Conservation (phyloP, 2,113 vertebrate genomes). For the Acrocephalus arundinaceus region DNA sequence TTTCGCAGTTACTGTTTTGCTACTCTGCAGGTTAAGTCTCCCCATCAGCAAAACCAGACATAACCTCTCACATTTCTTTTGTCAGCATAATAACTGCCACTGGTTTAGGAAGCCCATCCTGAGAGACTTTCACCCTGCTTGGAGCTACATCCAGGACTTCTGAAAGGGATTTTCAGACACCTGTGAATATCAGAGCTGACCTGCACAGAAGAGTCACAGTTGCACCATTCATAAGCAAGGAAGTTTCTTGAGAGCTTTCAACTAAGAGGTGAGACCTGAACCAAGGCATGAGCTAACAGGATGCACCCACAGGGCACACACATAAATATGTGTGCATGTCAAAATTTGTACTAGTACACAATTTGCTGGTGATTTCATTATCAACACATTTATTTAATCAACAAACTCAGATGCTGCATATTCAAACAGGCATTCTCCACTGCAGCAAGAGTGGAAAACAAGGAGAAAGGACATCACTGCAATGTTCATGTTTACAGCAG, state of each 20-base stretch:
- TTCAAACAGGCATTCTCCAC: neutral
- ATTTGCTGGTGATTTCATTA: neutral
- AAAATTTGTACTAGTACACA: neutral
- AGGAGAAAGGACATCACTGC: neutral
- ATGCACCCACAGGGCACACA: neutral
- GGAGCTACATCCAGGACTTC: neutral
- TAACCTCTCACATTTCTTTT: neutral
- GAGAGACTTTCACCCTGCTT: neutral
- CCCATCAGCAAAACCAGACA: neutral
- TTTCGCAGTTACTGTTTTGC: neutral
- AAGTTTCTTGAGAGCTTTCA: neutral
- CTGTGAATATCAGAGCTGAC: neutral
- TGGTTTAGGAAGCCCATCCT: neutral
- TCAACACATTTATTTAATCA: neutral
- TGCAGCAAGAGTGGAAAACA: neutral
- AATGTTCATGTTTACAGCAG: neutral
- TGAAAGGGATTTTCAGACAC: neutral
- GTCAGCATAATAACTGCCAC: neutral
- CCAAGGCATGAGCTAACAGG: neutral
- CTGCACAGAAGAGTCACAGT: neutral
- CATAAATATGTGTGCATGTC: neutral
- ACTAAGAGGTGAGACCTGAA: neutral
- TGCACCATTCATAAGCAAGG: neutral
- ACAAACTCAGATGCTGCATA: neutral
- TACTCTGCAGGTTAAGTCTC: neutral